These are phyloP conservation scores for Octodon degus DNA, from an alignment of 2,113 vertebrate species.

Conservation along the genomic window DNA sequence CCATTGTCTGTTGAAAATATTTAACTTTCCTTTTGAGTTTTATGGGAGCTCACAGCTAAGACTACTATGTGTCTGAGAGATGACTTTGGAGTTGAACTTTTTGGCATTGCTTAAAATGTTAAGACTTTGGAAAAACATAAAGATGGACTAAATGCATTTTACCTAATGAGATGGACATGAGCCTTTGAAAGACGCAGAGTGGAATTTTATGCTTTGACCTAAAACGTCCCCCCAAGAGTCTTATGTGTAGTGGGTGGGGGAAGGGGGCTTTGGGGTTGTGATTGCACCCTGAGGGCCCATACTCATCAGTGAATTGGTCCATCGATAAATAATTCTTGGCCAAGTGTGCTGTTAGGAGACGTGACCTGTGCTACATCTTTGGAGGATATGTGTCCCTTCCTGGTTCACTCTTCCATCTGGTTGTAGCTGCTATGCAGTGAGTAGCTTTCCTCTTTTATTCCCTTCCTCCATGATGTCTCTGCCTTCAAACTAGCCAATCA, in stretches of 20 bases:
- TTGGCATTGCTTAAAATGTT: neutral
- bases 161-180: neutral
- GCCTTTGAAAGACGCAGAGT: neutral
- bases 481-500: neutral
- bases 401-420: neutral
- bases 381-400: neutral
- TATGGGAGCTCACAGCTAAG: neutral
- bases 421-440: neutral
- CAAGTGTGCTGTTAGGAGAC: neutral
- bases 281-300: neutral
- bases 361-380: neutral
- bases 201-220: neutral
- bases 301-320: neutral
- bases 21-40: neutral
- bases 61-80: neutral
- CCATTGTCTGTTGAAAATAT: neutral
- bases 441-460: neutral
- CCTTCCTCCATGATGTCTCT: neutral
- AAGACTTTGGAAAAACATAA: neutral
- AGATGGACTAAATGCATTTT: neutral
- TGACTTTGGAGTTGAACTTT: neutral
- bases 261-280: neutral
- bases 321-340: neutral
- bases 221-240: neutral
- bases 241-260: neutral